Conservation (phyloP, 1,140 invertebrate genomes). For the Panagrolaimus sp. region DNA sequence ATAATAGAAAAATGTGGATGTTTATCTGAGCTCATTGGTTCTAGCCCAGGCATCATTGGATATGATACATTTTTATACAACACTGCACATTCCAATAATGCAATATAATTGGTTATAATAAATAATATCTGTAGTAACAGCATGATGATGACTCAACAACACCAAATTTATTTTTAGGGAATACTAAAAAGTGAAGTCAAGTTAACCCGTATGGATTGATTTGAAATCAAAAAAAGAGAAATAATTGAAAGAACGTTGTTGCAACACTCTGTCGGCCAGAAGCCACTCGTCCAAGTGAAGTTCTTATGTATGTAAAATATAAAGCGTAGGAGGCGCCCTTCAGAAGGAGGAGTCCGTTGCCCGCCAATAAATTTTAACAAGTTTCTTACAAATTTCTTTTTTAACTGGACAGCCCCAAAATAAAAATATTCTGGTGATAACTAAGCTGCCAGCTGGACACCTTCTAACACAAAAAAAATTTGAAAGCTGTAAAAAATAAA, state of each 20-base stretch:
- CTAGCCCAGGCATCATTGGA: slow-evolving; percentile 46
- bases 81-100: slow-evolving; percentile 8
- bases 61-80: slow-evolving; percentile 28
- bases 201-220: neutral
- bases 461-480: no score
- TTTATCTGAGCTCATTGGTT: slow-evolving; percentile 46
- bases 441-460: no score
- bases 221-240: no score
- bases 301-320: slow-evolving; percentile 6
- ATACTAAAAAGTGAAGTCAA: neutral
- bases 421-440: no score
- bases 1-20: slow-evolving; percentile 53
- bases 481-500: no score
- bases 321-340: slow-evolving; percentile 8
- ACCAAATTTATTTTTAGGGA: no score
- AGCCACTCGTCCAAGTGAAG: slow-evolving; percentile 12
- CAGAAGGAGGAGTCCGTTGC: neutral
- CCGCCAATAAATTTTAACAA: no score
- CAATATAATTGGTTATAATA: neutral
- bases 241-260: no score
- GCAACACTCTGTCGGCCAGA: neutral
- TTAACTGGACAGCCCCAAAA: no score
- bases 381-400: no score
- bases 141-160: neutral
- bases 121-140: no score